These are phyloP conservation scores for Cryptotermes secundus DNA, from an alignment of 1,140 invertebrate genomes.

Conservation along the genomic window DNA sequence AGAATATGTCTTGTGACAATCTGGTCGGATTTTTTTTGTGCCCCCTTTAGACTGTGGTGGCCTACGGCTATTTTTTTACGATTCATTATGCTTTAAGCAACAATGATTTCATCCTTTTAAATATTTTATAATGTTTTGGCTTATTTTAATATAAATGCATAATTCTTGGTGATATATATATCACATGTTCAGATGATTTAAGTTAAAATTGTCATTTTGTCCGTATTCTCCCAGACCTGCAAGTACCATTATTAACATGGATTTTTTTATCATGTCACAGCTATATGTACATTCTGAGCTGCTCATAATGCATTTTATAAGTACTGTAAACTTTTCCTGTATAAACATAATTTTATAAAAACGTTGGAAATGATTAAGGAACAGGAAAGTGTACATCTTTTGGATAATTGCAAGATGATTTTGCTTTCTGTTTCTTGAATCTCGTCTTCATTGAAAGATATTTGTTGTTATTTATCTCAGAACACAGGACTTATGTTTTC, in stretches of 20 bases:
- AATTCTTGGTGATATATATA: background rate
- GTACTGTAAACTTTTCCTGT: too few species aligned
- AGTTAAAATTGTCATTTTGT: background rate
- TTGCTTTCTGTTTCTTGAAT: too few species aligned
- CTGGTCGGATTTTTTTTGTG: background rate
- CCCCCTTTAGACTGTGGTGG: background rate
- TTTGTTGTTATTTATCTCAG: too few species aligned
- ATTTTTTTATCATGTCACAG: slow-evolving; percentile 10
- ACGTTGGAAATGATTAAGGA: too few species aligned
- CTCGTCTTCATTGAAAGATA: too few species aligned
- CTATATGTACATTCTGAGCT: background rate
- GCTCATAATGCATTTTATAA: background rate
- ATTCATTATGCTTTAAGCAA: background rate
- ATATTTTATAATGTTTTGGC: background rate
- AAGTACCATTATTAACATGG: background rate
- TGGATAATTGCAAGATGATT: too few species aligned
- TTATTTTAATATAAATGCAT: background rate
- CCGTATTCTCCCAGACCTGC: background rate
- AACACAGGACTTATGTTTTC: too few species aligned
- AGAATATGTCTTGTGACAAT: background rate
- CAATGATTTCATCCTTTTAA: background rate
- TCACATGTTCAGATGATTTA: background rate
- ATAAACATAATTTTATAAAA: too few species aligned
- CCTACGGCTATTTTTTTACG: background rate
- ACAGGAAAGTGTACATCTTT: too few species aligned